phyloP scores from a whole-genome alignment of 2,888 invertebrate species.

The Rhyacophila evoluta region DNA sequence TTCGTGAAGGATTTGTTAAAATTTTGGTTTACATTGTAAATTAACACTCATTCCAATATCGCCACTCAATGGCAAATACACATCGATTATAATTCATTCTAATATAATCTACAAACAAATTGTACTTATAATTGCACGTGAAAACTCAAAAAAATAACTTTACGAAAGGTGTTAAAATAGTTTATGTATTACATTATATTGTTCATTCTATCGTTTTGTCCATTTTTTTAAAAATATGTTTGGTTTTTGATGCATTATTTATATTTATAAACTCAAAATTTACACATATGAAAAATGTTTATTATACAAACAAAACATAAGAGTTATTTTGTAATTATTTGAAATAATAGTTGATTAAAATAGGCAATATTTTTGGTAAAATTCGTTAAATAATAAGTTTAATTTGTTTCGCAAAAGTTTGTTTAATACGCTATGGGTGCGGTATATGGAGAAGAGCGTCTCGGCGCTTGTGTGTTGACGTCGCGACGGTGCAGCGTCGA shows the following conservation, averaged over 20 bases:
- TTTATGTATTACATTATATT: background rate
- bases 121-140: background rate
- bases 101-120: background rate
- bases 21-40: background rate
- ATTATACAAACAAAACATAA: background rate
- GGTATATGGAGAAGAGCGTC: background rate
- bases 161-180: background rate
- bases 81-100: background rate
- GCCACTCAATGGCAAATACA: background rate
- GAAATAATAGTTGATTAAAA: background rate
- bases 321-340: background rate
- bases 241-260: background rate
- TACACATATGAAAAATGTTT: background rate
- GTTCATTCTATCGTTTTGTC: background rate
- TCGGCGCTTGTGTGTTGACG: background rate
- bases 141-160: background rate
- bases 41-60: background rate
- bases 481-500: background rate
- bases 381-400: background rate
- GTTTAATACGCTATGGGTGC: background rate
- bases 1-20: background rate
- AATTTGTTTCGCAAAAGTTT: conserved; percentile 4
- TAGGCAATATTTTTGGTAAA: background rate
- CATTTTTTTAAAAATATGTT: no score
- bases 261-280: background rate